Conservation (phyloP, 2,888 invertebrate species). For the Xestia sexstrigata region DNA sequence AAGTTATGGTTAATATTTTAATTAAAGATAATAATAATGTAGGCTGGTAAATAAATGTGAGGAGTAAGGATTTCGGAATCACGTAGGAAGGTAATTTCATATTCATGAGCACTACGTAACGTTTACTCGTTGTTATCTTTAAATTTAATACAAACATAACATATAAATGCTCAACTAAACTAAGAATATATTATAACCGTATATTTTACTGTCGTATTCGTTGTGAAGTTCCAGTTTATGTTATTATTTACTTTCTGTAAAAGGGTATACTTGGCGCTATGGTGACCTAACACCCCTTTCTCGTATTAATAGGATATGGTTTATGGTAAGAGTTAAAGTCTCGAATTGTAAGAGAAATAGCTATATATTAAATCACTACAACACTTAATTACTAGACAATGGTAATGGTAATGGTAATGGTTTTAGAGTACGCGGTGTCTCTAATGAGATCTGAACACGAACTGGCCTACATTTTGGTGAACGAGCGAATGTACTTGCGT, state of each 20-base stretch:
- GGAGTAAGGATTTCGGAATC: background rate
- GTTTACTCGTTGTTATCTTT: constrained; percentile 9
- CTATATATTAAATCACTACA: no score
- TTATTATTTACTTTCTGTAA: background rate
- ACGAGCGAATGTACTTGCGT: no score
- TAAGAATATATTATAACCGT: background rate
- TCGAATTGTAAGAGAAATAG: no score
- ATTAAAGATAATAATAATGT: background rate
- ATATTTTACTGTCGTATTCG: background rate
- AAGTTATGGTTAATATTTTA: background rate
- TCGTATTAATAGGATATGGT: no score
- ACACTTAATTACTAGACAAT: no score
- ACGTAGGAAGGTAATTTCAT: background rate
- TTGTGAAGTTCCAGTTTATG: background rate
- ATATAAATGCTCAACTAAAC: background rate
- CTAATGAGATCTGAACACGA: no score
- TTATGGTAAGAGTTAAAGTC: no score
- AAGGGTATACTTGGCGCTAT: no score
- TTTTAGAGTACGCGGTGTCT: no score
- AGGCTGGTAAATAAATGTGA: background rate
- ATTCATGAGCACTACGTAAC: background rate
- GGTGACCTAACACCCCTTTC: no score
- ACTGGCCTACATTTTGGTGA: no score
- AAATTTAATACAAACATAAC: constrained; percentile 3
- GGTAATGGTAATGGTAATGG: no score